Evolutionary conservation across 2,888 invertebrate species (phyloP).

Genomic region (Lamellibrachia columna): DNA sequence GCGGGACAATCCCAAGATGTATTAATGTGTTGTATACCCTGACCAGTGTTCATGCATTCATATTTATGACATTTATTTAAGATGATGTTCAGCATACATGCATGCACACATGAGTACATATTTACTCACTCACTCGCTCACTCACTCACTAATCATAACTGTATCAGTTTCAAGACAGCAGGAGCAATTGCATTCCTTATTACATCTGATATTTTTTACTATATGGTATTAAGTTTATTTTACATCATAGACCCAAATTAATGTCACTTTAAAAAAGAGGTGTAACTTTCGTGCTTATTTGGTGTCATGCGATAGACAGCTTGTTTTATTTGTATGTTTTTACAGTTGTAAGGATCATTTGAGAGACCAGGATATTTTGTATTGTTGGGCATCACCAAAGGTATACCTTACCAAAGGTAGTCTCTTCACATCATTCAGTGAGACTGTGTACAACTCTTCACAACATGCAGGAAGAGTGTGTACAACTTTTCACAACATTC

Average conservation of each 20-base stretch:
- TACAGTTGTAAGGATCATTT: background rate
- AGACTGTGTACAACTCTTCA: background rate
- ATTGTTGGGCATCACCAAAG: background rate
- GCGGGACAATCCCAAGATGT: background rate
- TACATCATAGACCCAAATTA: background rate
- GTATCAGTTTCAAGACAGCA: too few species aligned
- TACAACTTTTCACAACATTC: background rate
- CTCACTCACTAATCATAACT: too few species aligned
- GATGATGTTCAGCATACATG: background rate
- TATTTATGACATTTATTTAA: background rate
- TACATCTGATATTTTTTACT: background rate
- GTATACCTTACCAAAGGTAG: conserved; percentile 1
- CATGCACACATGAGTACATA: background rate
- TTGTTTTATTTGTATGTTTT: background rate
- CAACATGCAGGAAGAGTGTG: background rate
- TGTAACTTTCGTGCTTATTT: background rate
- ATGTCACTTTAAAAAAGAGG: too few species aligned
- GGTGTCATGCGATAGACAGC: background rate
- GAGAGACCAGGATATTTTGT: background rate
- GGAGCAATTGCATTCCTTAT: too few species aligned
- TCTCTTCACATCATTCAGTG: background rate
- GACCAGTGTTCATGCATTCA: background rate
- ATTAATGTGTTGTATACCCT: background rate
- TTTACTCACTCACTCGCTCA: background rate
- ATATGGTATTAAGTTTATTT: background rate